Conservation (phyloP, 2,888 invertebrate species). For the Oasisia sp. region DNA sequence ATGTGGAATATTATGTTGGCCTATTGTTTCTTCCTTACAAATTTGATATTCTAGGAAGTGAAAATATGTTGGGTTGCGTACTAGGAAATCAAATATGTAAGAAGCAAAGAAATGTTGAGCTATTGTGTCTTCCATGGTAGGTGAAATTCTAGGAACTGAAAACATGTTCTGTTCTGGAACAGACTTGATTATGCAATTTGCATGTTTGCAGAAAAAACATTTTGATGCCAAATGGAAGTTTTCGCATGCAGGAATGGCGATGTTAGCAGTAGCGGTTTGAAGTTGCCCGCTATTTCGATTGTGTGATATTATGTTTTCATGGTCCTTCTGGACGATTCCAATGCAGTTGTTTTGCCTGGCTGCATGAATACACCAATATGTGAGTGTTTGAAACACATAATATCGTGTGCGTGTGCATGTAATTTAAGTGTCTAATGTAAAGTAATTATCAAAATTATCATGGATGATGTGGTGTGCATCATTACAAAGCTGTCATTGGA, state of each 20-base stretch:
- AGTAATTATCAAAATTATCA: background rate
- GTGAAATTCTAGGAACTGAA: background rate
- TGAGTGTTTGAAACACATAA: background rate
- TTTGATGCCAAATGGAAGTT: background rate
- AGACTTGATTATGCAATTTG: background rate
- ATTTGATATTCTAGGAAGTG: background rate
- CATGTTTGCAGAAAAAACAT: background rate
- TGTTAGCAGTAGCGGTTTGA: background rate
- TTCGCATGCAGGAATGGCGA: background rate
- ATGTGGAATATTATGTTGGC: too few species aligned
- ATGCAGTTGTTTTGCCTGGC: background rate
- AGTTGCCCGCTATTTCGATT: background rate
- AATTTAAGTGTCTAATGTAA: slow-evolving; percentile 5
- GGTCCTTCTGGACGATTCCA: background rate
- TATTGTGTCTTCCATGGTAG: too few species aligned
- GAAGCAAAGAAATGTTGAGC: background rate
- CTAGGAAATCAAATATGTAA: background rate
- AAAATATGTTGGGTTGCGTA: background rate
- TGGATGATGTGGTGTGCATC: background rate
- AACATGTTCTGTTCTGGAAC: background rate
- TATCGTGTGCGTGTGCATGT: background rate
- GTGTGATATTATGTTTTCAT: background rate
- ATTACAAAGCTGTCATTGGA: background rate
- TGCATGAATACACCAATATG: background rate
- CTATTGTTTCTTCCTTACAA: background rate